Evolutionary conservation across 37 sponge, comb jelly and placozoan genomes (phyloP).

Genomic region (Crambe crambe): DNA sequence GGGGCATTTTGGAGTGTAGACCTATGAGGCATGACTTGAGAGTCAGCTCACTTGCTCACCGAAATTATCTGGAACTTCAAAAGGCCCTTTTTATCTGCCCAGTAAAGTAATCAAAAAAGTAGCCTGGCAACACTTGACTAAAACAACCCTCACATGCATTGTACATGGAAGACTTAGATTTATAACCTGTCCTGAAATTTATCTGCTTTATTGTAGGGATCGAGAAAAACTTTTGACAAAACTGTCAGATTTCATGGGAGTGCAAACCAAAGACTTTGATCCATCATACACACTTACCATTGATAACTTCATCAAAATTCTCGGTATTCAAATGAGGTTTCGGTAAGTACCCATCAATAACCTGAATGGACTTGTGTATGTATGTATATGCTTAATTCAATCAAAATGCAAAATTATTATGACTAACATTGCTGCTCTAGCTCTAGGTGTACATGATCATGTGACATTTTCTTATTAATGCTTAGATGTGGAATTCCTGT

Average conservation of each 20-base stretch:
- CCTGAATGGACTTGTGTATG: no score
- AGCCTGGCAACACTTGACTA: no score
- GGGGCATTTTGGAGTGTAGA: no score
- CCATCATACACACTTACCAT: slow-evolving; percentile 70
- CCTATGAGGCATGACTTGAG: no score
- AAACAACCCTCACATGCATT: no score
- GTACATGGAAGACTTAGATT: no score
- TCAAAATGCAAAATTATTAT: background rate
- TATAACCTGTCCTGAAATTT: no score
- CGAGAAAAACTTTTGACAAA: slow-evolving; percentile 48
- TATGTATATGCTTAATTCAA: no score
- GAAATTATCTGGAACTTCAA: no score
- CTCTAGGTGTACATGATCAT: background rate
- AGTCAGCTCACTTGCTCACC: no score
- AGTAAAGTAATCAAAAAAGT: no score
- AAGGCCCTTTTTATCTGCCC: no score
- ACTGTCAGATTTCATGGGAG: slow-evolving; percentile 57
- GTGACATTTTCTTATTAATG: background rate
- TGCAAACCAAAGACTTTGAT: slow-evolving; percentile 66
- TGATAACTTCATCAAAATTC: slow-evolving; percentile 81
- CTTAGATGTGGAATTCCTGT: slow-evolving; percentile 90
- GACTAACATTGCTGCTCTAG: background rate
- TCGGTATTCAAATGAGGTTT: slow-evolving; percentile 94
- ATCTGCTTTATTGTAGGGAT: slow-evolving; percentile 3
- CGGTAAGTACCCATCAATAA: slow-evolving; percentile 24